These are phyloP conservation scores for Isichthys henryi DNA, from an alignment of 2,113 vertebrate genomes.

Conservation along the genomic window DNA sequence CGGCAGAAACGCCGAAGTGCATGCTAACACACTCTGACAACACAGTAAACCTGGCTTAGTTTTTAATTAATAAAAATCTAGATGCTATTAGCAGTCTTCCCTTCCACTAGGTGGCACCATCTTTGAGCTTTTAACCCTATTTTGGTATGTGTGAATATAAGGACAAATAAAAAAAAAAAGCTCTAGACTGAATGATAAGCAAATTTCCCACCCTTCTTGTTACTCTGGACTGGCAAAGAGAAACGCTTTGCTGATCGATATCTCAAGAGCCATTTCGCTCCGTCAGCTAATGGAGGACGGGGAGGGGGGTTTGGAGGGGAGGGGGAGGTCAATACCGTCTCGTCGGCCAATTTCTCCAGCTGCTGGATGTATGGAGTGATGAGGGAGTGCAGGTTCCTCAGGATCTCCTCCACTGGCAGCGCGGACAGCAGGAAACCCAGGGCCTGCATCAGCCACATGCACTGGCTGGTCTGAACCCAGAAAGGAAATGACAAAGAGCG, in stretches of 20 bases:
- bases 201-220: not conserved
- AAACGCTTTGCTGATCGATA: not conserved
- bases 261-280: not conserved
- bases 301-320: too few relatives aligned
- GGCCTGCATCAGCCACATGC: constrained; percentile 99
- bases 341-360: constrained; percentile 90
- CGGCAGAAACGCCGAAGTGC: not conserved
- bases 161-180: not conserved
- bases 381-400: constrained; percentile 92
- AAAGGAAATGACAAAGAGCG: not conserved
- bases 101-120: constrained; percentile 55
- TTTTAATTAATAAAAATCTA: not conserved
- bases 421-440: constrained; percentile 95
- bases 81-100: not conserved
- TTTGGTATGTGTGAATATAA: not conserved
- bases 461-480: constrained; percentile 83
- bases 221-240: not conserved
- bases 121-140: constrained; percentile 23
- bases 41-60: not conserved
- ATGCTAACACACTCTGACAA: not conserved
- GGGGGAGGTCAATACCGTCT: constrained; percentile 63
- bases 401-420: constrained; percentile 91
- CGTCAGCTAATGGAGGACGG: not conserved
- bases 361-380: constrained; percentile 98
- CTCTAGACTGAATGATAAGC: not conserved